Evolutionary conservation across 2,113 vertebrate genomes (phyloP), one percentile per base, ranked within the genome.

Genomic region (Alethe castanea): DNA sequence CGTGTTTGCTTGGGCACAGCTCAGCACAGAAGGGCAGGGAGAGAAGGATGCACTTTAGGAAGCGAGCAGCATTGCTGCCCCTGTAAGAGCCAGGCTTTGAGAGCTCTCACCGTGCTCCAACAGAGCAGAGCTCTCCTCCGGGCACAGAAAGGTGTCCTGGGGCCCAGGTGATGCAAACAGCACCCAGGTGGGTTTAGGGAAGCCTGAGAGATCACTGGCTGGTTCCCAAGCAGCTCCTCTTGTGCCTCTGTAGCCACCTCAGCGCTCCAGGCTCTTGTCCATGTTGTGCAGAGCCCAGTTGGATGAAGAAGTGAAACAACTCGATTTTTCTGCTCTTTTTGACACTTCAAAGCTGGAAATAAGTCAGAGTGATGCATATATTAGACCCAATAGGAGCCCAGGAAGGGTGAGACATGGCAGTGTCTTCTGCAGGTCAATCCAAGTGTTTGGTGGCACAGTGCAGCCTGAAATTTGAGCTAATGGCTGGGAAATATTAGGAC

Each of bases 101-200:
- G 50, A 66, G n/a, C 6, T 0, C 40, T 59, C 50, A 19, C 35
- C 2, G 2, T 0, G 3, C 12, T 54, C 62, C 62, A 61, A 4
- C 13, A 19, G 57, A 53, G 57, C 52, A 67, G 77, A 83, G 20
- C 29, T 70, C 62, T 71, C 11, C 48, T 79, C 33, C 44, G 56
- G 62, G 12, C 2, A 0, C 5, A 18, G 90, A 8, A 16, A 4
- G 2, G 1, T 60, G 62, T 77, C 36, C 77, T 52, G 26, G 29
- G 18, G 24, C 7, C 7, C 7, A 18, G 42, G 42, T 0, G 5
- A 53, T 62, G 81, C 12, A 9, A 38, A 8, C 2, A 2, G 17
- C 71, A 18, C 2, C 0, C 31, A 14, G 38, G 9, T 29, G 62
- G 40, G 11, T 42, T 65, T 19, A 36, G 45, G 36, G 77, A 78